Evolutionary conservation across 92 coral and sea anemone species (phyloP).

Genomic region (Phenganax subtilis): DNA sequence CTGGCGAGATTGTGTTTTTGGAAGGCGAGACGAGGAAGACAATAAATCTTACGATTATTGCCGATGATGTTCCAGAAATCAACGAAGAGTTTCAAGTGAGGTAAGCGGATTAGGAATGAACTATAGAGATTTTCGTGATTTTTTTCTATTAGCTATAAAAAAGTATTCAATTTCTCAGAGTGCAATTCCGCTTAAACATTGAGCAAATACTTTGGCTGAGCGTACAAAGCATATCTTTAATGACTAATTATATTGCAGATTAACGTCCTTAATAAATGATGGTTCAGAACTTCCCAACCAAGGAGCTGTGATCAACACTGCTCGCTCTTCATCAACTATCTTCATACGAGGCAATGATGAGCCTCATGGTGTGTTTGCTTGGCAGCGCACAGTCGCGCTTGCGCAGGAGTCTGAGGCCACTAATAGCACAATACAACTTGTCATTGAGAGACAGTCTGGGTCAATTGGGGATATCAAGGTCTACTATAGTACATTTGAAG

Average conservation of each 20-base stretch:
- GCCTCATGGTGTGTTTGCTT: conserved; percentile 79
- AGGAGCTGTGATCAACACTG: conserved; percentile 81
- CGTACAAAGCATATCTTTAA: too few relatives aligned
- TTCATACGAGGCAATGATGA: conserved; percentile 87
- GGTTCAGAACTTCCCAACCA: conserved; percentile 70
- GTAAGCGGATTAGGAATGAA: conserved; percentile 39
- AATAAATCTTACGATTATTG: conserved; percentile 61
- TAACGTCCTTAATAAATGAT: conserved; percentile 49
- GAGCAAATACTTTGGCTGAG: too few relatives aligned
- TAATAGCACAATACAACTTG: conserved; percentile 58
- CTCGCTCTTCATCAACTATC: conserved; percentile 65
- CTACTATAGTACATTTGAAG: conserved; percentile 63
- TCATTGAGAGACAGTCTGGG: conserved; percentile 61
- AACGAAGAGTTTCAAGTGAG: conserved; percentile 62
- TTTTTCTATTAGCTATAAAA: background rate
- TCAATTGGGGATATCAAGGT: conserved; percentile 68
- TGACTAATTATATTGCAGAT: conserved; percentile 8
- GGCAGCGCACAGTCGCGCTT: conserved; percentile 59
- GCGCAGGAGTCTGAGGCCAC: conserved; percentile 66
- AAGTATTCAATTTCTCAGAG: too few relatives aligned
- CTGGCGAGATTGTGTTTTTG: conserved; percentile 69
- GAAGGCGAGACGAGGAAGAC: conserved; percentile 63
- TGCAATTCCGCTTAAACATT: too few relatives aligned
- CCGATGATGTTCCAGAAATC: conserved; percentile 74
- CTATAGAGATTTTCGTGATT: too few relatives aligned